Conservation (phyloP, 2,797 vertebrate genomes). For the Phataginus tetradactyla region DNA sequence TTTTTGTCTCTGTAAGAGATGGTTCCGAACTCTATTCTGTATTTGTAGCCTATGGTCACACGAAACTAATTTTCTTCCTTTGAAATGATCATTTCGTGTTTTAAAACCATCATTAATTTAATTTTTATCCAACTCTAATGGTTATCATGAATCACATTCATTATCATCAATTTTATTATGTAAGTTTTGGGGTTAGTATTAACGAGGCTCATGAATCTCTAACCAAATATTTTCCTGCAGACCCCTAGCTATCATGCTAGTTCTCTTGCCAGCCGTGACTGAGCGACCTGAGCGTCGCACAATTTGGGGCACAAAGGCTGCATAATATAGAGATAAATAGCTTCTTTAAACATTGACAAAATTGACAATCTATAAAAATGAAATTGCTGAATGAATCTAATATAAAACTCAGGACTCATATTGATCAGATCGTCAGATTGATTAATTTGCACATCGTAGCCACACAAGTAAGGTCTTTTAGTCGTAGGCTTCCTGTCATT, state of each 20-base stretch:
- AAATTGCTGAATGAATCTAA: slow-evolving; percentile 1
- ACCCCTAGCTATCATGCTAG: not conserved
- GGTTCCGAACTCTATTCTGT: not conserved
- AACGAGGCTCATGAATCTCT: slow-evolving; percentile 13
- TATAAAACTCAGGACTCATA: not conserved
- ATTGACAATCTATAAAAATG: not conserved
- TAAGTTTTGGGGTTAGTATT: slow-evolving; percentile 28
- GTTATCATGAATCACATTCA: slow-evolving; percentile 11
- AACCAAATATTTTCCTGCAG: not conserved
- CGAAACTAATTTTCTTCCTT: slow-evolving; percentile 40
- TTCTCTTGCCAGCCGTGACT: not conserved
- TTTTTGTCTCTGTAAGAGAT: not conserved
- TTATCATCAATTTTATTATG: not conserved
- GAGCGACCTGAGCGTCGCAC: not conserved
- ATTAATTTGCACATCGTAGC: slow-evolving; percentile 37
- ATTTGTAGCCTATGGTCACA: not conserved
- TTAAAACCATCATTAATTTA: slow-evolving; percentile 30
- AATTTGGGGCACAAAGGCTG: slow-evolving; percentile 14
- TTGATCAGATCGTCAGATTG: not conserved
- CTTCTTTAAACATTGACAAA: not conserved
- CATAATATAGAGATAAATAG: slow-evolving; percentile 14
- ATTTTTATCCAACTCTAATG: slow-evolving; percentile 12
- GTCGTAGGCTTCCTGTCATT: not conserved
- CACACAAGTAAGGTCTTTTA: not conserved
- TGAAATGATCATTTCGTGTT: slow-evolving; percentile 38